A percentile compares a stretch with the other conserved stretches of the same genome.
Conservation (phyloP, 2,113 vertebrate genomes). For the Dromas ardeola region DNA sequence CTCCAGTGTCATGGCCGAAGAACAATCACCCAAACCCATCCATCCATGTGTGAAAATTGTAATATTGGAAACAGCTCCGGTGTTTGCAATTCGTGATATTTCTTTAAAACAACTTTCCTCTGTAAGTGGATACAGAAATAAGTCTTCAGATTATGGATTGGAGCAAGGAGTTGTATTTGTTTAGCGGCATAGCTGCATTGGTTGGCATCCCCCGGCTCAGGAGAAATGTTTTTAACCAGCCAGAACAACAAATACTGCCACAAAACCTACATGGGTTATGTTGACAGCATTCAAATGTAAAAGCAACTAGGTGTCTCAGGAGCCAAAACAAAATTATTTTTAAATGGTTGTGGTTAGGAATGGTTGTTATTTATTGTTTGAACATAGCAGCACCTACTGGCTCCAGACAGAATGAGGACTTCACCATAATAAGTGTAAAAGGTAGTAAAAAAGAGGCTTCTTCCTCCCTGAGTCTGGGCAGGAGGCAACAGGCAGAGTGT, state of each 20-base stretch:
- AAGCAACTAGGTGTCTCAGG: not conserved
- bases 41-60: conserved; percentile 40
- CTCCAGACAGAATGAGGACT: not conserved
- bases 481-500: not conserved
- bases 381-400: conserved; percentile 55
- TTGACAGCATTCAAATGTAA: not conserved
- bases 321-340: conserved; percentile 12
- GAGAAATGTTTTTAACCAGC: conserved; percentile 34
- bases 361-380: conserved; percentile 40
- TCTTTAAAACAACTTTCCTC: conserved; percentile 33
- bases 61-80: conserved; percentile 3
- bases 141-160: not conserved
- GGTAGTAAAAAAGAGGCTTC: not conserved
- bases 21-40: conserved; percentile 20
- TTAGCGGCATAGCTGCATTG: conserved; percentile 13
- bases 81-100: conserved; percentile 19
- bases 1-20: not conserved
- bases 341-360: not conserved
- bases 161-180: not conserved
- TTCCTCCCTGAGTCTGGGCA: not conserved
- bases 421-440: not conserved
- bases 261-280: not conserved
- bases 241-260: not conserved
- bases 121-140: conserved; percentile 31
- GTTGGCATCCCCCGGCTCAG: not conserved